Percentiles rank a stretch among this genome's conserved stretches.
Evolutionary conservation across 2,113 vertebrate species (phyloP).

Genomic region (Deroptyus accipitrinus): DNA sequence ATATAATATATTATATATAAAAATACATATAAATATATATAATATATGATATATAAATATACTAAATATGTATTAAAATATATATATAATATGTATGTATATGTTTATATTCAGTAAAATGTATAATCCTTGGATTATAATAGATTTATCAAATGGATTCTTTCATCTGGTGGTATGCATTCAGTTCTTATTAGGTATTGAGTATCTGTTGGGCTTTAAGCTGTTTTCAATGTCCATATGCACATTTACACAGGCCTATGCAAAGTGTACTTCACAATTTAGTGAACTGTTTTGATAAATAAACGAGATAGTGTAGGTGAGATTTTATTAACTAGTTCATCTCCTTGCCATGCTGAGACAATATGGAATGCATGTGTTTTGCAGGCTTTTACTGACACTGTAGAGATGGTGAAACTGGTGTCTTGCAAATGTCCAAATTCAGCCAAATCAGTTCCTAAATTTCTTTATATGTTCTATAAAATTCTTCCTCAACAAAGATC

Average conservation of each 20-base stretch:
- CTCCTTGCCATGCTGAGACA: neutral
- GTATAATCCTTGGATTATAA: neutral
- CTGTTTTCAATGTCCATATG: accelerated
- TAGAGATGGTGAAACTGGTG: neutral
- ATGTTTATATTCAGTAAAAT: neutral
- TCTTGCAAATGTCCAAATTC: neutral
- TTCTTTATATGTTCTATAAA: neutral
- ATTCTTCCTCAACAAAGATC: neutral
- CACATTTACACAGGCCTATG: neutral
- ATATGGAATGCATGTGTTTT: neutral
- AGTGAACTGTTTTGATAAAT: neutral
- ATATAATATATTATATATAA: too few relatives aligned
- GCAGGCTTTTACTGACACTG: neutral
- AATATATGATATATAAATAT: too few relatives aligned
- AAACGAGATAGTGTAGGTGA: neutral
- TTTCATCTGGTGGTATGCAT: neutral
- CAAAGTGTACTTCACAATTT: neutral
- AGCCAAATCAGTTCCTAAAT: neutral
- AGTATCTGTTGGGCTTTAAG: neutral
- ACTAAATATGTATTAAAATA: too few relatives aligned
- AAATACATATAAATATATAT: too few relatives aligned
- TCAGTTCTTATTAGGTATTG: neutral
- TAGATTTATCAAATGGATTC: neutral
- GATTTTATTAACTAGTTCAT: neutral
- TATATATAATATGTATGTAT: neutral